Percentiles rank a stretch among this genome's conserved stretches.
Conservation (phyloP, 2,797 vertebrate genomes). For the Podarcis lilfordi region DNA sequence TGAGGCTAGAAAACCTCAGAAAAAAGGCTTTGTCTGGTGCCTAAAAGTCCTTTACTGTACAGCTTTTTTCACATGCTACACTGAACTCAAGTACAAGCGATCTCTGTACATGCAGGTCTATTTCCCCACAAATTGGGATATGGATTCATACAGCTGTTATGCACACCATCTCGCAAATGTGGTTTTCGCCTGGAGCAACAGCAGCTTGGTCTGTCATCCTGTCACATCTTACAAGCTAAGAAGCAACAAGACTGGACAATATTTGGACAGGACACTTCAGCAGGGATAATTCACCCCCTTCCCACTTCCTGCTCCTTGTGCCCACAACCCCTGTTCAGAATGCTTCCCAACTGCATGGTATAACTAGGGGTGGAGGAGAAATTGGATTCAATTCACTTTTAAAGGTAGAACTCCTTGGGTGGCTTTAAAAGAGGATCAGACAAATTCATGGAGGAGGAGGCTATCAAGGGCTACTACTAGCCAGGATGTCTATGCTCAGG, state of each 20-base stretch:
- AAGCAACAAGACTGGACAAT: constrained; percentile 2
- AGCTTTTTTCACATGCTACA: too few relatives aligned
- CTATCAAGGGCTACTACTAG: not conserved
- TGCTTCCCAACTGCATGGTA: not conserved
- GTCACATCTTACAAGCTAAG: not conserved
- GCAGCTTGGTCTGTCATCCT: not conserved
- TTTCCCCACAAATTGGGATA: not conserved
- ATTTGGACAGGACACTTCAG: not conserved
- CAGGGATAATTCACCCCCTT: not conserved
- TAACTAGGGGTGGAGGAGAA: not conserved
- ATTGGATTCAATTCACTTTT: not conserved
- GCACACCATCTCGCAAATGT: not conserved
- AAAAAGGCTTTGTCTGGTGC: not conserved
- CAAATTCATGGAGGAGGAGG: too few relatives aligned
- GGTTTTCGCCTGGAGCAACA: not conserved
- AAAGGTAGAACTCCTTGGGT: too few relatives aligned
- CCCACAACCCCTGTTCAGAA: not conserved
- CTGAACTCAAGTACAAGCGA: too few relatives aligned
- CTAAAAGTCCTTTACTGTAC: not conserved
- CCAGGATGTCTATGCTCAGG: not conserved
- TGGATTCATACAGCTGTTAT: not conserved
- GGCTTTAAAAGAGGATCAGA: too few relatives aligned
- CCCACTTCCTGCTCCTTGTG: not conserved
- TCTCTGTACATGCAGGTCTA: too few relatives aligned
- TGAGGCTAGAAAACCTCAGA: too few relatives aligned